These are phyloP conservation scores for Clarias magur DNA, from an alignment of 2,113 vertebrate genomes.

Conservation along the genomic window DNA sequence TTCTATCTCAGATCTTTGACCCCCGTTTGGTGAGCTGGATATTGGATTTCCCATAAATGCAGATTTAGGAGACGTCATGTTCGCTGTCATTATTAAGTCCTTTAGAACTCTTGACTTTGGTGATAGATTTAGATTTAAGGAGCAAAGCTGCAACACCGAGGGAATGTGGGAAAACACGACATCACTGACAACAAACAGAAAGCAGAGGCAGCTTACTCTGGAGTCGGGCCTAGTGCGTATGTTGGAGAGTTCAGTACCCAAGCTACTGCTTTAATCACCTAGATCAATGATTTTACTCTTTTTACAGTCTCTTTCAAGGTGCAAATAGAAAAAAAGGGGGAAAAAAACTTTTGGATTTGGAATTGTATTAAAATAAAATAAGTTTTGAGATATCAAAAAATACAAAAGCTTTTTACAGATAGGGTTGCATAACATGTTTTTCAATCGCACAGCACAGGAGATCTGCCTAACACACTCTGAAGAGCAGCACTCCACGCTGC, in stretches of 20 bases:
- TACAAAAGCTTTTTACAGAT: not conserved
- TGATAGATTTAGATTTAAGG: conserved; percentile 27
- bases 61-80: conserved; percentile 12
- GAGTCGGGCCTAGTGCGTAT: conserved; percentile 19
- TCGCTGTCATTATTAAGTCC: conserved; percentile 19
- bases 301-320: not conserved
- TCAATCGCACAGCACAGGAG: not conserved
- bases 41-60: conserved; percentile 31
- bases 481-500: conserved; percentile 13
- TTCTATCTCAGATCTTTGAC: conserved; percentile 33
- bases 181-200: conserved; percentile 28
- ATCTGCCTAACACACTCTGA: conserved; percentile 30
- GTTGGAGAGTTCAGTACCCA: conserved; percentile 11
- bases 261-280: not conserved
- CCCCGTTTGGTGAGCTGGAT: conserved; percentile 7
- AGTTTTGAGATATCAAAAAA: not conserved
- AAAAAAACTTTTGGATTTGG: not conserved
- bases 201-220: conserved; percentile 36
- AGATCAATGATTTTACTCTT: not conserved
- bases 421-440: not conserved
- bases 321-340: not conserved
- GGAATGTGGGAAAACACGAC: conserved; percentile 33
- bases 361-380: not conserved
- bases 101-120: conserved; percentile 19
- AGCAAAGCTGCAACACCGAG: conserved; percentile 21